phyloP scores from a whole-genome alignment of 1,140 invertebrate genomes.

The Ectropis grisescens region DNA sequence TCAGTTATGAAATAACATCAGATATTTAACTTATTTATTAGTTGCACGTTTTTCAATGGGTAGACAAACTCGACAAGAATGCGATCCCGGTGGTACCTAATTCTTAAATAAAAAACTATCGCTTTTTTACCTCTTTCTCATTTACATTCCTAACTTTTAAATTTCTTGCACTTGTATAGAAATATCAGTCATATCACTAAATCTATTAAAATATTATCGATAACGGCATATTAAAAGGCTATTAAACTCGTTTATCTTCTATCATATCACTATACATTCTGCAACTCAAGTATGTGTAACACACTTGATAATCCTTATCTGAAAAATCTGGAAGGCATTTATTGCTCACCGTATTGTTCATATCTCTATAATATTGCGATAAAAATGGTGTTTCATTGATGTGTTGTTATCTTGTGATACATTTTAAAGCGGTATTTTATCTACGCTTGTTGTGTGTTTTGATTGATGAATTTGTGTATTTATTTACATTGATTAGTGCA shows the following conservation, averaged over 20 bases:
- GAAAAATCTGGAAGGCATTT: conserved; percentile 42
- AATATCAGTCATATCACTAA: too few species aligned
- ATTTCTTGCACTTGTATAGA: too few species aligned
- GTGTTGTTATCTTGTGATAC: conserved; percentile 32
- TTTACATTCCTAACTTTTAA: too few species aligned
- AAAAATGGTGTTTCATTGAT: conserved; percentile 35
- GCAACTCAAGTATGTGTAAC: conserved; percentile 31
- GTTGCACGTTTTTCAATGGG: too few species aligned
- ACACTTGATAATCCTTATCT: conserved; percentile 50
- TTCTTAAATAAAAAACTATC: too few species aligned
- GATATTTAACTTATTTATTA: too few species aligned
- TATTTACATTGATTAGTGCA: conserved; percentile 24
- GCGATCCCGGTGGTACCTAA: too few species aligned
- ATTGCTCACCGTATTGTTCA: conserved; percentile 22
- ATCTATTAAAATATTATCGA: too few species aligned
- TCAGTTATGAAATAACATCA: too few species aligned
- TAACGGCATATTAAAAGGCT: conserved; percentile 35
- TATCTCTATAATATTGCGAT: conserved; percentile 21
- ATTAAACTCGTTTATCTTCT: conserved; percentile 53
- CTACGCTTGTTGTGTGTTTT: conserved; percentile 27
- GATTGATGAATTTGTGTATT: conserved; percentile 34
- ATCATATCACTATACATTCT: conserved; percentile 45
- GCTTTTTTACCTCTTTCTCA: too few species aligned
- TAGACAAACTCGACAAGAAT: too few species aligned
- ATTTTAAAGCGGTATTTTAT: conserved; percentile 35